Base-by-base conservation (phyloP, 1,140 invertebrate genomes). In the Yoshiicerus persimilis region DNA sequence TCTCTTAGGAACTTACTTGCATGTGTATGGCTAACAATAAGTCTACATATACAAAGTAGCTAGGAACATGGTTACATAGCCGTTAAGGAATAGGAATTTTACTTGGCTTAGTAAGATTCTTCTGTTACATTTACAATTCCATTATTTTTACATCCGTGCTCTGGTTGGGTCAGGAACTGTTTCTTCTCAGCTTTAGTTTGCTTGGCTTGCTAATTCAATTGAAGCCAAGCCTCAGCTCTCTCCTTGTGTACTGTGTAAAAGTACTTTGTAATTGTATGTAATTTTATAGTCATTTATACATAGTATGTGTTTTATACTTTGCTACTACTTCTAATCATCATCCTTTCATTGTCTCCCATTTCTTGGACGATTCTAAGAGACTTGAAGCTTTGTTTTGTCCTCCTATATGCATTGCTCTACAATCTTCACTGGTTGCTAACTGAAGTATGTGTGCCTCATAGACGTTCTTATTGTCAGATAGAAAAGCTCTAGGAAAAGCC, bases 91-190 rank as follows among this genome's bases (percentile, higher is more conserved):
- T 80, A 32, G 20, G 75, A 80, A 80, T 30, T 80, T 80, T n/a
- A 38, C 32, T 80, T 80, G 75, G 30, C 75, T 80, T 38, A 56
- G 47, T 56, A 10, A 80, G 30, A 80, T 80, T 80, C 75, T 80
- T 80, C 75, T 80, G 75, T 80, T 80, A 80, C 75, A 80, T 80
- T 80, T 80, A 80, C 75, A 80, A 56, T 80, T 80, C 70, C 70
- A 77, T 77, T 77, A 77, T 77, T 84, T n/a, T 41, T 38, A 84
- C 83, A 84, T 84, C 83, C 83, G 83, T 84, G 83, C 83, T 47
- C 39, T 84, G 83, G 27, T 84, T 84, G 83, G 83, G 83, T 84
- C 83, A 84, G 83, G 47, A 84, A 84, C 83, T 62, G 83, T 84
- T 84, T 84, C 39, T 84, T 38, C 83, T 84, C 41, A 30, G 11